Conservation (phyloP, 2,113 vertebrate species). For the Alexandromys fortis region DNA sequence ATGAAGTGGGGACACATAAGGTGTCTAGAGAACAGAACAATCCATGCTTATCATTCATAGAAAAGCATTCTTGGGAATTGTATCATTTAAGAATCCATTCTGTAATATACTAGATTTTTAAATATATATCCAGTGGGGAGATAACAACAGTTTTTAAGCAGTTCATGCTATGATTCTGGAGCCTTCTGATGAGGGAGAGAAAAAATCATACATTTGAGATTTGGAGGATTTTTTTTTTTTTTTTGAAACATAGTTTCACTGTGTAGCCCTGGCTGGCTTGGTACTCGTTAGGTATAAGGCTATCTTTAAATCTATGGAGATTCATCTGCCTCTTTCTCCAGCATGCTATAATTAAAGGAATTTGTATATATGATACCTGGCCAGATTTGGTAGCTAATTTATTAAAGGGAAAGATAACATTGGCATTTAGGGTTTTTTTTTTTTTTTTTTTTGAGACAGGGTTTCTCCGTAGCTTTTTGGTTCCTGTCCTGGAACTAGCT, state of each 20-base stretch:
- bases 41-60: background rate
- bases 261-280: background rate
- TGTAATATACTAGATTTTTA: background rate
- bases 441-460: too few species aligned
- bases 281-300: background rate
- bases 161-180: background rate
- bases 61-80: background rate
- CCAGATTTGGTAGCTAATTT: background rate
- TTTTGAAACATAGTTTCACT: background rate
- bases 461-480: too few species aligned
- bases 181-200: background rate
- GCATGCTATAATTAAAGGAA: too few species aligned
- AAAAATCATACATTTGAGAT: background rate
- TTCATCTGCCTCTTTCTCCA: background rate
- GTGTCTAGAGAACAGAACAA: background rate
- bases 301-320: too few species aligned
- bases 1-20: background rate
- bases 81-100: background rate
- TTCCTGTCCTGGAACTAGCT: too few species aligned
- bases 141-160: background rate
- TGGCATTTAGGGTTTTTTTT: background rate
- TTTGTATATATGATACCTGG: too few species aligned
- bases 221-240: background rate
- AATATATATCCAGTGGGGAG: background rate
- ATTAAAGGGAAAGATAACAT: background rate